Evolutionary conservation across 2,113 vertebrate species (phyloP).

Genomic region (Amia ocellicauda): DNA sequence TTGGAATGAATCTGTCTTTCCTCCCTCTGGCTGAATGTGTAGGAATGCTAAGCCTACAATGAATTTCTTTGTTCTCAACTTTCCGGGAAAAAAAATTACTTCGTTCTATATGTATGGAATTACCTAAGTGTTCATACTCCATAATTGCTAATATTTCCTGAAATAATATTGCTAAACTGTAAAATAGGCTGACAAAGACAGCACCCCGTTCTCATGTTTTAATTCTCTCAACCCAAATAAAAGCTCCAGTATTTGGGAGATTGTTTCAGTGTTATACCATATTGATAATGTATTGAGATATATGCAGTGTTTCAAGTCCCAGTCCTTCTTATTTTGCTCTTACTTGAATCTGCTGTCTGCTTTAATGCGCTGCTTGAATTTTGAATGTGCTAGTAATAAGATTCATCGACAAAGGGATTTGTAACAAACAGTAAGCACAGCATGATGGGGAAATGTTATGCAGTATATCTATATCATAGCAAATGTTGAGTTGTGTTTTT

Average conservation of each 20-base stretch:
- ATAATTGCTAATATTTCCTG: too few species aligned
- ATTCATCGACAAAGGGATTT: conserved; percentile 3
- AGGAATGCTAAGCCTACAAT: neutral
- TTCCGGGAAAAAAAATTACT: too few species aligned
- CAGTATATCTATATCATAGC: conserved; percentile 3
- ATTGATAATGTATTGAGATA: conserved; percentile 1
- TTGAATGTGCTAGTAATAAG: neutral
- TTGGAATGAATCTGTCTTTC: neutral
- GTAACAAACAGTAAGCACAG: neutral
- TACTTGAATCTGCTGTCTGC: neutral
- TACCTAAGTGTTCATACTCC: too few species aligned
- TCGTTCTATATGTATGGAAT: too few species aligned
- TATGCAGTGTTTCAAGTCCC: conserved; percentile 2
- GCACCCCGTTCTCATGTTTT: neutral
- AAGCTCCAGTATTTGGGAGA: neutral
- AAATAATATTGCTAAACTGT: too few species aligned
- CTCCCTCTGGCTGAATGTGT: neutral
- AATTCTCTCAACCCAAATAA: neutral
- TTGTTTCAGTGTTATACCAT: neutral
- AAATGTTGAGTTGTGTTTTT: neutral
- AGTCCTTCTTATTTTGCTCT: neutral
- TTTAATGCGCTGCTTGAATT: neutral
- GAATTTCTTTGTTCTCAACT: conserved; percentile 1
- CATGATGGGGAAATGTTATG: neutral
- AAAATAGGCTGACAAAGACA: neutral